These are phyloP conservation scores for Sialia sialis DNA, from an alignment of 2,113 vertebrate species.

Conservation along the genomic window DNA sequence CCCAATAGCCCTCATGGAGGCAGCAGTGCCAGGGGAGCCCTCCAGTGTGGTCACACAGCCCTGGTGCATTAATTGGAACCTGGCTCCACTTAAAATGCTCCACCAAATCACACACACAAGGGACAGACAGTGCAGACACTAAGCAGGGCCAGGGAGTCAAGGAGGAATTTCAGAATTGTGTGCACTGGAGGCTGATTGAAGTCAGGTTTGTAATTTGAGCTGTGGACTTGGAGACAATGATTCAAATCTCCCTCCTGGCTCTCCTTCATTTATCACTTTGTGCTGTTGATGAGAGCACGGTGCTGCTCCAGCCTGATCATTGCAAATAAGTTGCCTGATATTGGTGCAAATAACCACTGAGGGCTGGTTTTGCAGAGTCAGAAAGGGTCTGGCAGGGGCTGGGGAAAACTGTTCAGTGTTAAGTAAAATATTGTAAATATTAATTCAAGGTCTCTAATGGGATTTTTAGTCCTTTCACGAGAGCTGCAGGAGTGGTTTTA, in stretches of 20 bases:
- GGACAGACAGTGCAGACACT: not conserved
- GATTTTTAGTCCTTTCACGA: not conserved
- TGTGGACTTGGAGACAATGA: not conserved
- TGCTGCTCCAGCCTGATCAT: not conserved
- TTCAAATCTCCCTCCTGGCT: not conserved
- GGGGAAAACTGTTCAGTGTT: not conserved
- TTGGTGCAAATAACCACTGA: not conserved
- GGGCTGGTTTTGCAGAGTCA: not conserved
- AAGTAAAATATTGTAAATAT: not conserved
- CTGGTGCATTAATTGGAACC: not conserved
- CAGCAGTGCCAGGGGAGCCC: not conserved
- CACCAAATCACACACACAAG: not conserved
- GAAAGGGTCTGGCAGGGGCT: not conserved
- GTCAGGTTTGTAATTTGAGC: not conserved
- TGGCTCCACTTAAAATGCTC: not conserved
- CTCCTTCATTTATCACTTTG: not conserved
- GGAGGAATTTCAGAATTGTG: not conserved
- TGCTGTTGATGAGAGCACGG: not conserved
- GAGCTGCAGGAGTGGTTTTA: not conserved
- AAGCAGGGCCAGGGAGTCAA: not conserved
- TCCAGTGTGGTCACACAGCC: not conserved
- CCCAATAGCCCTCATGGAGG: not conserved
- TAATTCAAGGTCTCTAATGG: not conserved
- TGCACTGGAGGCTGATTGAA: not conserved
- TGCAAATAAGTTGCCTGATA: no score